Base-by-base conservation (phyloP, 2,888 invertebrate species). In the Sicus ferrugineus region DNA sequence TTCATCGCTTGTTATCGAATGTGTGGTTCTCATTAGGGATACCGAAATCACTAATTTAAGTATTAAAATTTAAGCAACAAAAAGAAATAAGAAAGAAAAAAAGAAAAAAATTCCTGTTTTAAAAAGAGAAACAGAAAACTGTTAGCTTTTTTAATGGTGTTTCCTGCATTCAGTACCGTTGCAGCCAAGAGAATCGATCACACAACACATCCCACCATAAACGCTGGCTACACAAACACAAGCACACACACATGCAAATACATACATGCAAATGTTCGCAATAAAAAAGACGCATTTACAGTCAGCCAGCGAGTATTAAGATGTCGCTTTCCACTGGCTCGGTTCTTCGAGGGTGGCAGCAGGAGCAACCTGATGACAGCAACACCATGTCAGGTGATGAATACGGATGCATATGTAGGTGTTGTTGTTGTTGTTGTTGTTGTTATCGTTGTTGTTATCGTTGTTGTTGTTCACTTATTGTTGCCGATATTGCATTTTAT, bases 231-330 rank as follows among this genome's bases (percentile, higher is more conserved):
- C 66, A 62, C n/a, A 50, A 42, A 61, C 63, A 56, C 52, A 9
- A 26, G 48, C 59, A 67, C 66, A 56, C 66, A 63, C 58, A 58
- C 26, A 62, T 71, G 70, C 31, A 7, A 73, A 70, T 70, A 75
- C 75, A 77, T 73, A 75, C 77, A 77, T 73, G 75, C 77, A 14
- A 11, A 56, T 14, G 56, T 42, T 7, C 5, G n/a, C 9, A 14
- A 42, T 42, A 16, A 16, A 42, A 42, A 9, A 16, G n/a, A 42
- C 42, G 42, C 3, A 38, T 38, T 38, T 9, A 38, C 6, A 38
- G 11, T 6, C 38, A 38, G 38, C 11, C 38, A 11, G n/a, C n/a
- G n/a, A n/a, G n/a, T n/a, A n/a, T n/a, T n/a, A n/a, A n/a, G n/a
- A n/a, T n/a, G n/a, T n/a, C n/a, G n/a, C n/a, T n/a, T n/a, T n/a